phyloP scores from a whole-genome alignment of 2,113 vertebrate genomes.

The Pomatorhinus ruficollis region DNA sequence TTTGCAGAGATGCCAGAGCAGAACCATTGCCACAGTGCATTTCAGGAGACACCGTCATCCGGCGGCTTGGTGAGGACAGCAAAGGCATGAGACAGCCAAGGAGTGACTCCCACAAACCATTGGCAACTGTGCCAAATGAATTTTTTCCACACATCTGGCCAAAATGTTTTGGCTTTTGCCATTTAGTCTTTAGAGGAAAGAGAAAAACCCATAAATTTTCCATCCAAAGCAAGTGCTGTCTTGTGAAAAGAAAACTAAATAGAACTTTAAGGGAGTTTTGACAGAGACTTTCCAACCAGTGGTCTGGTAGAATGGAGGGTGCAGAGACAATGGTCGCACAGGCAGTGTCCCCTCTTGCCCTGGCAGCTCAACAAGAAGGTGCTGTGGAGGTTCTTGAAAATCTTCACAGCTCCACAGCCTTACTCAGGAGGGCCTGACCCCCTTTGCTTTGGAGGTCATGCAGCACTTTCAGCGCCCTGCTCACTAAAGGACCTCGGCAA shows the following conservation, averaged over 20 bases:
- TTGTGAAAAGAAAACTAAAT: background rate
- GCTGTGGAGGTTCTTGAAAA: background rate
- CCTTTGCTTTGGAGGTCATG: background rate
- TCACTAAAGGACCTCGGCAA: background rate
- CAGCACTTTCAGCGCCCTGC: rapidly evolving
- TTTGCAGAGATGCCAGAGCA: background rate
- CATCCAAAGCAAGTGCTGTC: background rate
- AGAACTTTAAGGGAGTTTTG: background rate
- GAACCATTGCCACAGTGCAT: background rate
- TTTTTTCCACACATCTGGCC: conserved; percentile 2
- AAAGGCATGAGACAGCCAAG: background rate
- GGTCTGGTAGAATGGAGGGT: background rate
- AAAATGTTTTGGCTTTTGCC: background rate
- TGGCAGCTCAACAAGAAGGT: background rate
- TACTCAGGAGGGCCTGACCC: rapidly evolving
- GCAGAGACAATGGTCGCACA: rapidly evolving
- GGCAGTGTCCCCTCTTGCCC: background rate
- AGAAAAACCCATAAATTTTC: background rate
- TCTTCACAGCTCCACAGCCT: rapidly evolving
- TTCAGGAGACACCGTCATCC: background rate
- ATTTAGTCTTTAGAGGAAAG: background rate
- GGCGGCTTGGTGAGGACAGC: background rate
- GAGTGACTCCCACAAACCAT: background rate
- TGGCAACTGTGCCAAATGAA: background rate
- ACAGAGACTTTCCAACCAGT: background rate